Base-by-base conservation (phyloP, 2,888 invertebrate species). In the Crepidodera aurea region DNA sequence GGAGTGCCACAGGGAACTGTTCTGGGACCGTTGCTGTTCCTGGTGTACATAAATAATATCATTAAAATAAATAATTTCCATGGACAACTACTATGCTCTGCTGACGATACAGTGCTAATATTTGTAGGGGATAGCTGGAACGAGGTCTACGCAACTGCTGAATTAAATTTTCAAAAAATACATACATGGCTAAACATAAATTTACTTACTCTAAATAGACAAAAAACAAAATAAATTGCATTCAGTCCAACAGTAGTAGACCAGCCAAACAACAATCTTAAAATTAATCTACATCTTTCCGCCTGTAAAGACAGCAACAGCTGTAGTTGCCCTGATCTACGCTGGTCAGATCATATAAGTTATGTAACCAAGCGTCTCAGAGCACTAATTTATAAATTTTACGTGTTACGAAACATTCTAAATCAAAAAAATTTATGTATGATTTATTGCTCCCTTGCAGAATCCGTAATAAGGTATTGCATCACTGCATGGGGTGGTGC, bases 131-230 rank as follows among this genome's bases (percentile, higher is more conserved):
- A 29, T 8, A 10, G 10, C 2, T 29, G 10, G 29, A 10, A 29
- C 4, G 10, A 8, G 2, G 29, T 29, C 1, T 22, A 22, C n/a
- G 2, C 25, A 13, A 48, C 4, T 1, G 48, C 29, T 12, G 27
- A 48, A 27, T 12, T 8, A 10, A 7, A 48, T 3, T 29, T 48
- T 8, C 15, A 48, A 48, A 27, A 27, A 10, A 4, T 48, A 2
- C 16, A 48, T 32, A 16, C n/a, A 6, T 48, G 18, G 48, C 16
- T 48, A 27, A 48, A 48, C 16, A 7, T 27, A 13, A 48, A 48
- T 16, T 29, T 10, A 16, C 13, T 48, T 12, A 29, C 48, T 15
- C 12, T 48, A n/a, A 48, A 48, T 16, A 16, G 25, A 29, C 1
- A 27, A 29, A 48, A 48, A 22, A 48, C 48, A 12, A 29, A 29